A percentile compares a stretch with the other conserved stretches of the same genome.
These are phyloP conservation scores for Alligator sinensis DNA, from an alignment of 2,113 vertebrate genomes.

Conservation along the genomic window DNA sequence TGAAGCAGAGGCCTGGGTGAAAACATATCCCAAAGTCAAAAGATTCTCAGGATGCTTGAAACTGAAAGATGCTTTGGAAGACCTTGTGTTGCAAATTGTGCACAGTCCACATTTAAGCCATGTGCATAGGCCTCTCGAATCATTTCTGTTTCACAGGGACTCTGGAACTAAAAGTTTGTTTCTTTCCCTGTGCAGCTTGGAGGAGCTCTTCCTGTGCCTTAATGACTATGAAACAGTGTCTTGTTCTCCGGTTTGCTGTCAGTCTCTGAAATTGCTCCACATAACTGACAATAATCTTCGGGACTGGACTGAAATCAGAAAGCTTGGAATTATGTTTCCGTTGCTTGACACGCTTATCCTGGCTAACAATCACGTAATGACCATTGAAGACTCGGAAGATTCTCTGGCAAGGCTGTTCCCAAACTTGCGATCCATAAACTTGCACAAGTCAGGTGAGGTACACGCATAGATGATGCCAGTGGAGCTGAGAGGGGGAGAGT, in stretches of 20 bases:
- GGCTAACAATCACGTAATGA: constrained; percentile 90
- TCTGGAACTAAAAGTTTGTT: not conserved
- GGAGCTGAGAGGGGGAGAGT: fast-evolving
- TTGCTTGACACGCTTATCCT: constrained; percentile 89
- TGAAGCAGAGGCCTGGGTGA: fast-evolving
- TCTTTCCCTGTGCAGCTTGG: constrained; percentile 84
- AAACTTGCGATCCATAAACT: constrained; percentile 93
- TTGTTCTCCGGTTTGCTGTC: constrained; percentile 86
- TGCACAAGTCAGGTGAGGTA: constrained; percentile 95
- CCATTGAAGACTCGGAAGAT: constrained; percentile 87
- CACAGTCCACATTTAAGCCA: not conserved
- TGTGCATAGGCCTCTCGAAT: not conserved
- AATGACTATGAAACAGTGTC: constrained; percentile 92
- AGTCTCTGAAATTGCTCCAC: constrained; percentile 93
- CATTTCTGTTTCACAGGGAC: not conserved
- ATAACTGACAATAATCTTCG: constrained; percentile 97
- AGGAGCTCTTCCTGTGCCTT: constrained; percentile 98
- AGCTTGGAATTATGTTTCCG: constrained; percentile 93
- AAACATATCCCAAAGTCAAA: not conserved
- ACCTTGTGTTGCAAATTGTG: not conserved
- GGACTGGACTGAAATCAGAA: constrained; percentile 93
- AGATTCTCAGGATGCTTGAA: not conserved
- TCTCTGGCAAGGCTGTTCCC: constrained; percentile 89
- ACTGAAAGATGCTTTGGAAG: not conserved
- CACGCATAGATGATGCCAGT: fast-evolving